Conservation (phyloP, 92 coral and sea anemone species). For the Parazoanthus darwini region DNA sequence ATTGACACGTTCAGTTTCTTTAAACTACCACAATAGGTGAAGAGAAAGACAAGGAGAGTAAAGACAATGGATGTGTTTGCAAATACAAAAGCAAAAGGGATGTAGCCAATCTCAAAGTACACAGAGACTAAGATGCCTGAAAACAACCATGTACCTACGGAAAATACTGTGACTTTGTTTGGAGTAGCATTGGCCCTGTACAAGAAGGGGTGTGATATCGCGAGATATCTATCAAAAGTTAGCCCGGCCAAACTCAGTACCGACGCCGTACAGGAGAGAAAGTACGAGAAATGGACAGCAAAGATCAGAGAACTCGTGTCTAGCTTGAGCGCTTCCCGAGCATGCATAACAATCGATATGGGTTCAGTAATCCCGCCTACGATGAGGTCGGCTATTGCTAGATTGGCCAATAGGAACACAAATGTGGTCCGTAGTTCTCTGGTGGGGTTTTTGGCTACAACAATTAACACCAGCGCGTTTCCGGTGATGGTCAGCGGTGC, state of each 20-base stretch:
- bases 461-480: not conserved
- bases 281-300: constrained; percentile 18
- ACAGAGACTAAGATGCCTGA: not conserved
- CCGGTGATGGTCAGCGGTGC: constrained; percentile 22
- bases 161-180: constrained; percentile 2
- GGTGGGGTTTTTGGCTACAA: not conserved
- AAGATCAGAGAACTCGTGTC: not conserved
- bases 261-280: constrained; percentile 23
- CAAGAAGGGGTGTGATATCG: constrained; percentile 33
- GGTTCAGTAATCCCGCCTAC: constrained; percentile 12
- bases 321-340: constrained; percentile 4
- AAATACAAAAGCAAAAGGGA: constrained; percentile 27
- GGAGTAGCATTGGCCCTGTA: constrained; percentile 21
- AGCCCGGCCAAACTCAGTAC: constrained; percentile 28
- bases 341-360: constrained; percentile 4
- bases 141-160: constrained; percentile 28
- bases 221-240: constrained; percentile 36
- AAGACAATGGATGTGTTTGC: constrained; percentile 31
- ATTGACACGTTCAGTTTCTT: constrained; percentile 19
- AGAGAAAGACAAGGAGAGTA: constrained; percentile 17
- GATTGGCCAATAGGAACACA: constrained; percentile 21
- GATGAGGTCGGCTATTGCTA: constrained; percentile 17
- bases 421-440: constrained; percentile 25
- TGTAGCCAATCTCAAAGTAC: constrained; percentile 32
- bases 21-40: constrained; percentile 10